Evolutionary conservation across 2,888 invertebrate genomes (phyloP), one percentile per base, ranked within the genome.

Genomic region (Lathronympha strigana): DNA sequence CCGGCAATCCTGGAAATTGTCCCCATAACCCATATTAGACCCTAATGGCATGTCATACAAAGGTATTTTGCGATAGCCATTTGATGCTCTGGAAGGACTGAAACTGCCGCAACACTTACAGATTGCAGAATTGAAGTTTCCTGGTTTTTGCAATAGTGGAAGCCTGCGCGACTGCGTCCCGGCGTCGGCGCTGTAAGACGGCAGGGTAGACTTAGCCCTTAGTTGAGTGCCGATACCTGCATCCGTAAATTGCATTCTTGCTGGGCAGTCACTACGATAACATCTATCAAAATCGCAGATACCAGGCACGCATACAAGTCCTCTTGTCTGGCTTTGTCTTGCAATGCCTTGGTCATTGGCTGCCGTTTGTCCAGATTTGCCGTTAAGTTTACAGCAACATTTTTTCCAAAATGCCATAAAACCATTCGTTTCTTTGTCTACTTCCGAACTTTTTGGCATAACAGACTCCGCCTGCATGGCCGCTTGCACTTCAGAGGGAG

Each of bases 121-220:
- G 15, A 25, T 4, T 13, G 23, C 15, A 15, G 23, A 15, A 23
- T 13, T 25, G 3, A 36, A 25, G 38, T 11, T n/a, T 3, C 15
- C 2, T 28, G 5, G 2, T n/a, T 21, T 25, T n/a, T 57, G 19
- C 19, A 4, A 9, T 1, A 0, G 19, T 31, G 57, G 57, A n/a
- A 21, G 31, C 28, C 40, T 57, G 43, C 57, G 57, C 9, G 57
- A 57, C 13, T 57, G 57, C 19, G 57, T 57, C 19, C n/a, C 43
- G 1, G 57, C 57, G 13, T 55, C 19, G 55, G 25, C 5, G 17
- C 17, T 25, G 40, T 17, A 28, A 13, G 40, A 19, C 13, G 21
- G 17, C 1, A 40, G 4, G 40, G 40, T 17, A 19, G 6, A 15
- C 19, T 19, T 40, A 13, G 2, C n/a, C n/a, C 21, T 21, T 21